Conservation (phyloP, 2,113 vertebrate genomes). For the Poeciliopsis occidentalis region DNA sequence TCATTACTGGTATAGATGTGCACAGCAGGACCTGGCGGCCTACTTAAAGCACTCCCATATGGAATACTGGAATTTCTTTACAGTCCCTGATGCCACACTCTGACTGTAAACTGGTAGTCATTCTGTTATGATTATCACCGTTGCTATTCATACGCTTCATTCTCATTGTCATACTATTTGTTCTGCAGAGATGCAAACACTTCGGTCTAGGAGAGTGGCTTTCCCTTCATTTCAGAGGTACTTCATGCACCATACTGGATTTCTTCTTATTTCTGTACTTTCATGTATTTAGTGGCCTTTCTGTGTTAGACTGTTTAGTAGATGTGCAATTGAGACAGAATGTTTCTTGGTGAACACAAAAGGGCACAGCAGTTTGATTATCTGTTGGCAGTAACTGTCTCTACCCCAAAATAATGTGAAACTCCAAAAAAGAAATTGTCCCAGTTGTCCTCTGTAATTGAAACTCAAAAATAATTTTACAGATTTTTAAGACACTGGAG, state of each 20-base stretch:
- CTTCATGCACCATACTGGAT: conserved; percentile 69
- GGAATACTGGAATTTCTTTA: conserved; percentile 73
- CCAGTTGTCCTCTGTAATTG: conserved; percentile 37
- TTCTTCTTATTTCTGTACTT: conserved; percentile 71
- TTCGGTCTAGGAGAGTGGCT: conserved; percentile 58
- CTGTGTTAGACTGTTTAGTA: conserved; percentile 65
- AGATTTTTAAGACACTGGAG: conserved; percentile 44
- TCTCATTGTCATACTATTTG: conserved; percentile 57
- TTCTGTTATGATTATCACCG: conserved; percentile 65
- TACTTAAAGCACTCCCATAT: conserved; percentile 70
- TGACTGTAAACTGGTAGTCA: conserved; percentile 77
- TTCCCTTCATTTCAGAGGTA: conserved; percentile 60
- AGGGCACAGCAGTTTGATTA: conserved; percentile 68
- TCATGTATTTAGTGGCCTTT: conserved; percentile 78
- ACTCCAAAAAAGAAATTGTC: conserved; percentile 48
- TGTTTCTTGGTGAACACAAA: conserved; percentile 66
- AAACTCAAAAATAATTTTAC: conserved; percentile 44
- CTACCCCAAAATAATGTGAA: conserved; percentile 73
- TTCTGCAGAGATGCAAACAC: conserved; percentile 56
- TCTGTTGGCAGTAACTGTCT: conserved; percentile 69
- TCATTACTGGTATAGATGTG: conserved; percentile 70
- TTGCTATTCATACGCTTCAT: conserved; percentile 60
- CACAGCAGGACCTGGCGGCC: conserved; percentile 68
- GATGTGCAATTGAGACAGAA: conserved; percentile 76
- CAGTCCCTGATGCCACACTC: conserved; percentile 63